A percentile compares a stretch with the other conserved stretches of the same genome.
Evolutionary conservation across 2,888 invertebrate genomes (phyloP).

Genomic region (Ectemnius continuus): DNA sequence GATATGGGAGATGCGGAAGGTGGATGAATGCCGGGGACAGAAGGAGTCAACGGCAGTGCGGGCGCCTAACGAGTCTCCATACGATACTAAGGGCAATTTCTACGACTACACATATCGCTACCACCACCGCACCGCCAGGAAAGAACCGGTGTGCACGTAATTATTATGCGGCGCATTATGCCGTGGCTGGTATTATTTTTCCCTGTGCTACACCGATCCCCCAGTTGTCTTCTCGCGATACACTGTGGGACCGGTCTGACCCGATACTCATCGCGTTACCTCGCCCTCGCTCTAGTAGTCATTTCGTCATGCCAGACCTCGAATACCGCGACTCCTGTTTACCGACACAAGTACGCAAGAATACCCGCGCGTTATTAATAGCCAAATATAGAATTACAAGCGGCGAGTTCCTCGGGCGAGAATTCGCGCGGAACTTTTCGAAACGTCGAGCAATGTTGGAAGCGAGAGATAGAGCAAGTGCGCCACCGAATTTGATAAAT

Average conservation of each 20-base stretch:
- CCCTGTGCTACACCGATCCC: conserved; percentile 29
- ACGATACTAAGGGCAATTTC: conserved; percentile 30
- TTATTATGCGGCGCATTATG: conserved; percentile 55
- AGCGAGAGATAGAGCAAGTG: too few species aligned
- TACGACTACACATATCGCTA: conserved; percentile 13
- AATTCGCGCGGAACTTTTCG: too few species aligned
- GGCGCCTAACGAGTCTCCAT: conserved; percentile 26
- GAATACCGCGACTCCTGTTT: too few species aligned
- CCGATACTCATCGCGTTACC: conserved; percentile 29
- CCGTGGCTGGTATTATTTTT: conserved; percentile 52
- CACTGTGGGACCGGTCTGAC: conserved; percentile 57
- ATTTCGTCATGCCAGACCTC: too few species aligned
- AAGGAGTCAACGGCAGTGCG: conserved; percentile 20
- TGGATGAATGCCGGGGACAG: conserved; percentile 25
- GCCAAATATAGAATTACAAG: too few species aligned
- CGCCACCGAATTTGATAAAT: too few species aligned
- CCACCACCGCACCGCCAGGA: conserved; percentile 39
- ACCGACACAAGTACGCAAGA: too few species aligned
- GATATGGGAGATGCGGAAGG: conserved; percentile 32
- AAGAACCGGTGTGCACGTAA: conserved; percentile 44
- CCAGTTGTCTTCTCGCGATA: conserved; percentile 12
- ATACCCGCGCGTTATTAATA: too few species aligned
- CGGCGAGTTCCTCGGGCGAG: too few species aligned
- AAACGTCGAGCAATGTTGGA: too few species aligned
- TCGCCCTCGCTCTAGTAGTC: too few species aligned